Base-by-base conservation (phyloP, 2,113 vertebrate species). In the Perca flavescens region DNA sequence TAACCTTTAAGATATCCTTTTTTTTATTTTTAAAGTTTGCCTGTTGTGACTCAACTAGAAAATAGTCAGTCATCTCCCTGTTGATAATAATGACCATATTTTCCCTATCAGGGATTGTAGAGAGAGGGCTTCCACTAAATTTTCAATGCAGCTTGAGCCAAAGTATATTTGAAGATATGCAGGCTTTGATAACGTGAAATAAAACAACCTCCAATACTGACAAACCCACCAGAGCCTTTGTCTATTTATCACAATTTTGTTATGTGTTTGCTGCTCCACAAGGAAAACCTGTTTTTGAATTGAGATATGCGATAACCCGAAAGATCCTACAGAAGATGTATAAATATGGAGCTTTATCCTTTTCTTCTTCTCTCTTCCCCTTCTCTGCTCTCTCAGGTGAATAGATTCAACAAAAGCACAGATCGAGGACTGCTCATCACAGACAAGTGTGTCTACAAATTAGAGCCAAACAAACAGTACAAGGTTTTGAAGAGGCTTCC, bases 381-480 rank as follows among this genome's bases (percentile, higher is more conserved):
- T 72, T 21, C 2, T 49, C 13, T 64, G 1, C 65, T 71, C 58
- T 68, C 77, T 1, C 90, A 99, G 98, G 91, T 98, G 76, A 99
- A 97, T 77, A 94, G 96, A 78, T 99, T 98, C 71, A 96, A 94
- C 77, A 97, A 96, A 90, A 95, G 94, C 83, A 94, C 95, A 4
- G 97, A 99, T 91, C 92, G 97, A 3, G 96, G 96, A 11, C 86
- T 99, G 13, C 94, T 99, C 12, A 63, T 99, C 89, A 99, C 98
- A 0, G 97, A 99, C 86, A 96, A 94, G 77, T 95, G 95, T 80
- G 21, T 99, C 79, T 98, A 98, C 96, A 97, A 98, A 88, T 83
- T 99, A 87, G 97, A 98, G 28, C 97, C 97, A 0, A 94, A 88
- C 72, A 96, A 96, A 66, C 95, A 96, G 80, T 97, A 96, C 93